Evolutionary conservation across 1,140 invertebrate species (phyloP).

Genomic region (Armadillidium nasatum): DNA sequence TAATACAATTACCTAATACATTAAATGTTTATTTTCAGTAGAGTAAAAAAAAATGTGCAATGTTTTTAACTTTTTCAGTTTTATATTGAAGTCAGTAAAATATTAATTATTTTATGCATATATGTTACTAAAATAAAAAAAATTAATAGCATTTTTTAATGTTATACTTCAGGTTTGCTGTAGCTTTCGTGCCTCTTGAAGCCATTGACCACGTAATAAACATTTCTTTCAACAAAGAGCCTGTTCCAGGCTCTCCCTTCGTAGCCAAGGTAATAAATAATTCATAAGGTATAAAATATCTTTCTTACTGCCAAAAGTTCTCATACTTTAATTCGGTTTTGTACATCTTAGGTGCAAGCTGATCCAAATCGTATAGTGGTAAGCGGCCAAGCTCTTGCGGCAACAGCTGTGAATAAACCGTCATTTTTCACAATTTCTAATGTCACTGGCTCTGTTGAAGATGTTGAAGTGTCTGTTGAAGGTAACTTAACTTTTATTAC

Average conservation of each 20-base stretch:
- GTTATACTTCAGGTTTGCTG: constrained; percentile 67
- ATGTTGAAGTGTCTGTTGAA: constrained; percentile 90
- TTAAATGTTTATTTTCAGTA: too few species aligned
- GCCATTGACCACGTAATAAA: constrained; percentile 89
- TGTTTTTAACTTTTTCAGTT: too few species aligned
- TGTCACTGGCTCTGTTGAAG: constrained; percentile 74
- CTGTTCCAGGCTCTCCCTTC: constrained; percentile 57
- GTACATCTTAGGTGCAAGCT: constrained; percentile 58
- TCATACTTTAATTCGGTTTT: constrained; percentile 55
- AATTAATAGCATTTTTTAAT: constrained; percentile 47
- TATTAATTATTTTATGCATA: too few species aligned
- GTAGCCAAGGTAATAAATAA: constrained; percentile 36
- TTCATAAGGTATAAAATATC: too few species aligned
- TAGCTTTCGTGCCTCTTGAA: constrained; percentile 91
- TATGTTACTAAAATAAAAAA: too few species aligned
- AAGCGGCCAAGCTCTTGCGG: constrained; percentile 63
- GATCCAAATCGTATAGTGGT: constrained; percentile 64
- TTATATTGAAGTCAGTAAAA: too few species aligned
- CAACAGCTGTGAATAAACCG: constrained; percentile 66
- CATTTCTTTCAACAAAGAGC: constrained; percentile 91
- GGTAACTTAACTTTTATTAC: constrained; percentile 56
- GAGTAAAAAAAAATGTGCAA: too few species aligned
- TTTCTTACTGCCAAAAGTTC: too few species aligned
- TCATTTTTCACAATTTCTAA: constrained; percentile 68
- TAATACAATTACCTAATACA: too few species aligned